Conservation (phyloP, 2,797 vertebrate species). For the Pampus argenteus region DNA sequence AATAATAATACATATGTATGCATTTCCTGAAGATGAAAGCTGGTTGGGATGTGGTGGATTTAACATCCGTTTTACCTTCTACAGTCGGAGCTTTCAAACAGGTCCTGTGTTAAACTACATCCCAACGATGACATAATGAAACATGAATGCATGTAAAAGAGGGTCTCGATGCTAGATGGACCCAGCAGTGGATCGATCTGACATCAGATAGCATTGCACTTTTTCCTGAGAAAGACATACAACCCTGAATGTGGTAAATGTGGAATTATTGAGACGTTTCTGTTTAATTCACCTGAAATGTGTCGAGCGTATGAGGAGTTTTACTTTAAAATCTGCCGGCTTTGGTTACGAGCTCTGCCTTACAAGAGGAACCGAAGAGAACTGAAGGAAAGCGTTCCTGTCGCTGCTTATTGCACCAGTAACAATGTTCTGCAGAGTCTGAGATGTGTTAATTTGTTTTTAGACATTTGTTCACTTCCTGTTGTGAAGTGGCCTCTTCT, state of each 20-base stretch:
- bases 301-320: no score
- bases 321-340: no score
- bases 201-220: neutral
- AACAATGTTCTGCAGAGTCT: neutral
- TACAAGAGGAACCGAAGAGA: no score
- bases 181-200: neutral
- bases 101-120: neutral
- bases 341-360: no score
- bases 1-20: no score
- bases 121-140: neutral
- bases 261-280: no score
- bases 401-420: neutral
- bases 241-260: slow-evolving; percentile 2
- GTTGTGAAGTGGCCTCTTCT: neutral
- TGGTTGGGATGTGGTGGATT: neutral
- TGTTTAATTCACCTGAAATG: no score
- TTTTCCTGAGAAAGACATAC: slow-evolving; percentile 31
- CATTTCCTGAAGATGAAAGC: slow-evolving; percentile 16
- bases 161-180: neutral
- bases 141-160: neutral
- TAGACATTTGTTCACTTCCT: neutral
- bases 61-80: neutral
- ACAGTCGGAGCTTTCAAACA: neutral
- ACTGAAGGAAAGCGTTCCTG: no score
- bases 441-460: neutral